phyloP scores from a whole-genome alignment of 2,113 vertebrate species.

The Hylia prasina region DNA sequence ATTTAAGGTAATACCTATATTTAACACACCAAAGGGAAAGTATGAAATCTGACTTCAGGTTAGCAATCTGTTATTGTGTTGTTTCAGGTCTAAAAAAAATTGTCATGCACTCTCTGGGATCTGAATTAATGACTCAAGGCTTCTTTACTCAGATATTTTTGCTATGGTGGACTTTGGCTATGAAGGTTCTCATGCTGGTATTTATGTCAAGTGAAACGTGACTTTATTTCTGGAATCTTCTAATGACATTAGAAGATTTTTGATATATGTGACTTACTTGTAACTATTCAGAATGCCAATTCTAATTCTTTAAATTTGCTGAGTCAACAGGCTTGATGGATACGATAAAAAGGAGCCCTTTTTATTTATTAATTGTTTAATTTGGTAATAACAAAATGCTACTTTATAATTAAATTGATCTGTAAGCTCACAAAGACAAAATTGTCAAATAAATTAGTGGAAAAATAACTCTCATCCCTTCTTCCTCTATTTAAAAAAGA shows the following conservation, averaged over 20 bases:
- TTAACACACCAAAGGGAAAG: background rate
- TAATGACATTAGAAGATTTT: constrained; percentile 11
- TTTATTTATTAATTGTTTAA: constrained; percentile 18
- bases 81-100: background rate
- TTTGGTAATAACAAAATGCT: background rate
- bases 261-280: constrained; percentile 27
- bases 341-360: background rate
- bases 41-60: background rate
- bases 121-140: background rate
- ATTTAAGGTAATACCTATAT: background rate
- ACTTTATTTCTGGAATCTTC: constrained; percentile 41
- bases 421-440: background rate
- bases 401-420: background rate
- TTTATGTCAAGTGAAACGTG: constrained; percentile 1
- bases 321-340: background rate
- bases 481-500: background rate
- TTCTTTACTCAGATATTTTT: constrained; percentile 20
- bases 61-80: background rate
- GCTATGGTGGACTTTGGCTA: background rate
- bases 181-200: background rate
- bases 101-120: background rate
- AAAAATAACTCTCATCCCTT: background rate
- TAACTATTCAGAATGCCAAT: constrained; percentile 15
- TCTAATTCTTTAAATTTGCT: constrained; percentile 21
- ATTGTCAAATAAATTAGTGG: background rate